These are phyloP conservation scores for Carapus acus DNA, from an alignment of 2,797 vertebrate genomes.

Conservation along the genomic window DNA sequence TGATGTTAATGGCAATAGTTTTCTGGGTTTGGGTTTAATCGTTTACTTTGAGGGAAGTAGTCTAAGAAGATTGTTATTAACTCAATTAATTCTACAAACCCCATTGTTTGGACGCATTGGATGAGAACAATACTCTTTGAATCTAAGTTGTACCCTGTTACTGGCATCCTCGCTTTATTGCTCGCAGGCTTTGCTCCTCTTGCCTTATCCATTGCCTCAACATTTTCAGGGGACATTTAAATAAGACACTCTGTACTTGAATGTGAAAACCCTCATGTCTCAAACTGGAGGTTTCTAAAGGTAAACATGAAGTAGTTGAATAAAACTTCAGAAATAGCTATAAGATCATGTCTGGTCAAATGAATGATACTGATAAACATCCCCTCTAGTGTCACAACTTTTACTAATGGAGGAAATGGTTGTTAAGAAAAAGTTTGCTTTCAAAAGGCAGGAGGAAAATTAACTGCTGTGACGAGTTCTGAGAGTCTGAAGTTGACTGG, in stretches of 20 bases:
- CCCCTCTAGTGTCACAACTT: not conserved
- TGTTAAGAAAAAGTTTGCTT: too few species aligned
- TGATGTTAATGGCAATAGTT: slow-evolving; percentile 21
- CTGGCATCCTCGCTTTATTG: slow-evolving; percentile 46
- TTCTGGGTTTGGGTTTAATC: slow-evolving; percentile 4
- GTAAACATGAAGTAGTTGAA: slow-evolving; percentile 57
- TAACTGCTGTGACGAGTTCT: too few species aligned
- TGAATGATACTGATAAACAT: slow-evolving; percentile 24
- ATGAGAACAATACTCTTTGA: slow-evolving; percentile 44
- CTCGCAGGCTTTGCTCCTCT: slow-evolving; percentile 63
- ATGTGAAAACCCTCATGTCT: slow-evolving; percentile 69
- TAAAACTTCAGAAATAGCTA: slow-evolving; percentile 62
- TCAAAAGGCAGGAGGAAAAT: too few species aligned
- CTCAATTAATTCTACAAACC: slow-evolving; percentile 41
- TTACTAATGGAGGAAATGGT: too few species aligned
- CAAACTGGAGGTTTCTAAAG: slow-evolving; percentile 62
- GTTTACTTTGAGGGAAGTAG: slow-evolving; percentile 37
- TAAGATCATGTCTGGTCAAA: slow-evolving; percentile 25
- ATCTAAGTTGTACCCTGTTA: slow-evolving; percentile 60
- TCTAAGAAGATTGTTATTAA: slow-evolving; percentile 39
- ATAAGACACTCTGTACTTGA: slow-evolving; percentile 67
- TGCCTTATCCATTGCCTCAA: slow-evolving; percentile 60
- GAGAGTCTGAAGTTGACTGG: too few species aligned
- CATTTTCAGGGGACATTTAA: slow-evolving; percentile 48
- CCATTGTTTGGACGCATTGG: slow-evolving; percentile 29